Percentiles rank a stretch among this genome's conserved stretches.
These are phyloP conservation scores for Anorthoa munda DNA, from an alignment of 2,888 invertebrate genomes.

Conservation along the genomic window DNA sequence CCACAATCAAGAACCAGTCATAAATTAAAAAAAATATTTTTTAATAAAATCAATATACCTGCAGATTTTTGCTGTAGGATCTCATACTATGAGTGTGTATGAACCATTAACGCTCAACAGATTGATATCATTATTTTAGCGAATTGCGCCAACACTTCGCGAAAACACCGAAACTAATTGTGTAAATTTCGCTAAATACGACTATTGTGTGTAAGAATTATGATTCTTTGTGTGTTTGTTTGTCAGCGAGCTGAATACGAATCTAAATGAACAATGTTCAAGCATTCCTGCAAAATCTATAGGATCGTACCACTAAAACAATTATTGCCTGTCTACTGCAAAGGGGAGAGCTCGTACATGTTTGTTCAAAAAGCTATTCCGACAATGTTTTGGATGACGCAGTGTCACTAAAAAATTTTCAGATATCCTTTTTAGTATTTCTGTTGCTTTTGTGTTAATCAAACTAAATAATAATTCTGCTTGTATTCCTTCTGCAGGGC, in stretches of 20 bases:
- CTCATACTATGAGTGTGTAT: constrained; percentile 21
- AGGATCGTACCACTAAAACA: too few species aligned
- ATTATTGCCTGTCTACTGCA: neutral
- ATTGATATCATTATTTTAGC: constrained; percentile 61
- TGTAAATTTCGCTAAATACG: constrained; percentile 53
- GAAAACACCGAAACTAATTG: constrained; percentile 67
- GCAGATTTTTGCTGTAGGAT: too few species aligned
- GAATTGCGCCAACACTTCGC: constrained; percentile 60
- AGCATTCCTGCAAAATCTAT: neutral
- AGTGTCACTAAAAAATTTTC: too few species aligned
- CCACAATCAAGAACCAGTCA: too few species aligned
- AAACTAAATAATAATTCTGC: too few species aligned
- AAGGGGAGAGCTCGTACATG: neutral
- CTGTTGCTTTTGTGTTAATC: too few species aligned
- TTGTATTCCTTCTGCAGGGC: too few species aligned
- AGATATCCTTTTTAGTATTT: too few species aligned
- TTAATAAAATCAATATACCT: too few species aligned
- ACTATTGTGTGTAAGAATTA: constrained; percentile 11
- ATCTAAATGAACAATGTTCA: neutral
- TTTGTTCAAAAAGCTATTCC: neutral
- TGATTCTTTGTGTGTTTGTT: neutral
- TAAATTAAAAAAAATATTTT: too few species aligned
- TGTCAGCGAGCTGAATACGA: neutral
- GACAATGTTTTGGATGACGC: too few species aligned
- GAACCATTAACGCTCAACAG: constrained; percentile 48